Evolutionary conservation across 2,888 invertebrate genomes (phyloP).

Genomic region (Leucophenga montana): DNA sequence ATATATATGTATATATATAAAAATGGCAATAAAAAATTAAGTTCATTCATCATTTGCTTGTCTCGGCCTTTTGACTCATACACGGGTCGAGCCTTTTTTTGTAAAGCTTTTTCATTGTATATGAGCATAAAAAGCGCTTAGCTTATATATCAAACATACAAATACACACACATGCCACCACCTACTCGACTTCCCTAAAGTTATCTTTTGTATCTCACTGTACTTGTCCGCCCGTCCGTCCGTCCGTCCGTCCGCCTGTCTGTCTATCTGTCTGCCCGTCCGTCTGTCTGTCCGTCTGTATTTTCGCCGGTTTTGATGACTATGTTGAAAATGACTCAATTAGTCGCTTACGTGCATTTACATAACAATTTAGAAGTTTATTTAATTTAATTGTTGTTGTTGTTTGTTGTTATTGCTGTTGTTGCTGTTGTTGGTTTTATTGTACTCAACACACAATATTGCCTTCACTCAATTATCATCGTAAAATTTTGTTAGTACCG

Average conservation of each 20-base stretch:
- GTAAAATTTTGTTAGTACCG: not conserved
- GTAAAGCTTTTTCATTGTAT: not conserved
- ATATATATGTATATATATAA: too few species aligned
- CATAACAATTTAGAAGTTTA: conserved; percentile 53
- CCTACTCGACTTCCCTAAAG: too few species aligned
- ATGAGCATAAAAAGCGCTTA: too few species aligned
- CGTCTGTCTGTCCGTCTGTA: too few species aligned
- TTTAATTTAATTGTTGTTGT: conserved; percentile 25
- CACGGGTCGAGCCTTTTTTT: too few species aligned
- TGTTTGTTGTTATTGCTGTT: too few species aligned
- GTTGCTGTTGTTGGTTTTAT: conserved; percentile 9
- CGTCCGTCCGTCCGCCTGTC: too few species aligned
- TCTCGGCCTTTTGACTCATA: not conserved
- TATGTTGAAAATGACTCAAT: conserved; percentile 50
- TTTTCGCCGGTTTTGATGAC: not conserved
- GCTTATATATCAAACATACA: too few species aligned
- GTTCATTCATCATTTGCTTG: conserved; percentile 53
- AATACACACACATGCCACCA: too few species aligned
- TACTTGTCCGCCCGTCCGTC: too few species aligned
- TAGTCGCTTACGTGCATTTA: conserved; percentile 57
- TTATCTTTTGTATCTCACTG: too few species aligned
- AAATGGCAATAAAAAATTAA: conserved; percentile 50
- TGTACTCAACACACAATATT: conserved; percentile 10
- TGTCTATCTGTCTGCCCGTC: too few species aligned
- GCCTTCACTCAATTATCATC: conserved; percentile 1